Percentiles rank a stretch among this genome's conserved stretches.
Evolutionary conservation across 64 coral and sea anemone species (phyloP).

Genomic region (Montipora efflorescens): DNA sequence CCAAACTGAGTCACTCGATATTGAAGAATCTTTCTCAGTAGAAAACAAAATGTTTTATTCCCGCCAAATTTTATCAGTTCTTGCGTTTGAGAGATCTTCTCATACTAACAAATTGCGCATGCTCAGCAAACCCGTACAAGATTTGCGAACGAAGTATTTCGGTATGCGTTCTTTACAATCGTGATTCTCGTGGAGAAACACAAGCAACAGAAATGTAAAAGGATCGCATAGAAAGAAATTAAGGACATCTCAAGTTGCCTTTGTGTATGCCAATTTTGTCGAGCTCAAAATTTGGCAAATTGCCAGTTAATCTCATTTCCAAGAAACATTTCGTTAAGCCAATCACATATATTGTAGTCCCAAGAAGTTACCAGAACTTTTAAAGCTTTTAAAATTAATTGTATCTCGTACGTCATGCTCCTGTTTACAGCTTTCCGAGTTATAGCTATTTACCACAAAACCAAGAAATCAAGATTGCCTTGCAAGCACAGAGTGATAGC

Average conservation of each 20-base stretch:
- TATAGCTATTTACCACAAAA: slow-evolving; percentile 31
- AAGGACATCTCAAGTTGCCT: too few relatives aligned
- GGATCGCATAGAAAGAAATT: background rate
- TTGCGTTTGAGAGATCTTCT: too few relatives aligned
- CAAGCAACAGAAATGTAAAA: too few relatives aligned
- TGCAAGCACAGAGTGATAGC: background rate
- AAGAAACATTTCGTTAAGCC: background rate
- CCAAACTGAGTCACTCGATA: too few relatives aligned
- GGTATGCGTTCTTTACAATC: background rate
- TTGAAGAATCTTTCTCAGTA: too few relatives aligned
- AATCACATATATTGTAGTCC: background rate
- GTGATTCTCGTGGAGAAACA: too few relatives aligned
- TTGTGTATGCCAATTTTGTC: too few relatives aligned
- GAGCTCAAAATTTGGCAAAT: too few relatives aligned
- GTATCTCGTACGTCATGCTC: background rate
- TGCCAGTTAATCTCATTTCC: too few relatives aligned
- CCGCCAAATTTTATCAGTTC: too few relatives aligned
- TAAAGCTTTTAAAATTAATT: slow-evolving; percentile 31
- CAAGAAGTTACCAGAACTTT: slow-evolving; percentile 4
- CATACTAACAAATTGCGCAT: background rate
- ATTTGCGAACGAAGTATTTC: background rate
- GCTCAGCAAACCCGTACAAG: background rate
- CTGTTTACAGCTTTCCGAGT: background rate
- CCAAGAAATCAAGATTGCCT: background rate
- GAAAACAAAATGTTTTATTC: too few relatives aligned